Percentiles rank a stretch among this genome's conserved stretches.
Evolutionary conservation across 1,140 invertebrate genomes (phyloP).

Genomic region (Lepidurus couesii): DNA sequence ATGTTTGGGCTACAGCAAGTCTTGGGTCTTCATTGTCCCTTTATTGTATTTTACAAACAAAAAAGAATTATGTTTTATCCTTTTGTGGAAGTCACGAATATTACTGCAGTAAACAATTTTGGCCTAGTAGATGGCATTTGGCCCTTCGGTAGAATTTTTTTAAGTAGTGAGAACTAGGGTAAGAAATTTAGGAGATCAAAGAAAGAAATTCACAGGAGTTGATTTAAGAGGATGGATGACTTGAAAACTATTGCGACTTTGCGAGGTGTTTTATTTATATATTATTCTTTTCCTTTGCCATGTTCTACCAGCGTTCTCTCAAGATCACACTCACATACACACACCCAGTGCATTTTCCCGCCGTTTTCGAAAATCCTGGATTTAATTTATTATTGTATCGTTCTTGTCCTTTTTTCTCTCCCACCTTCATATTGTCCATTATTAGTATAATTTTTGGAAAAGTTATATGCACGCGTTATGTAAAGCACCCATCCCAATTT

Average conservation of each 20-base stretch:
- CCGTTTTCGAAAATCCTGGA: not conserved
- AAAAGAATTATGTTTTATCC: not conserved
- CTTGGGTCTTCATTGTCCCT: not conserved
- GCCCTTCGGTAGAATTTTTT: not conserved
- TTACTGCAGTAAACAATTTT: not conserved
- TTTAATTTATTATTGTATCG: slow-evolving; percentile 11
- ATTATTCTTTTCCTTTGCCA: not conserved
- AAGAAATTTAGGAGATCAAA: not conserved
- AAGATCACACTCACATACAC: not conserved
- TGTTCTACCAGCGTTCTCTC: not conserved
- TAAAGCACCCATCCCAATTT: not conserved
- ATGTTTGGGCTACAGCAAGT: not conserved
- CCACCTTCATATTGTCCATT: not conserved
- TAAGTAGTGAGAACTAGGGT: not conserved
- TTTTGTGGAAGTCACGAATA: not conserved
- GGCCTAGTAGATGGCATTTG: not conserved
- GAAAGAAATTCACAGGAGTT: not conserved
- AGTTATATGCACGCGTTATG: not conserved
- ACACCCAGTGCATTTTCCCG: not conserved
- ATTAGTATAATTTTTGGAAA: not conserved
- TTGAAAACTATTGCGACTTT: not conserved
- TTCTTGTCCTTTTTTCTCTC: not conserved
- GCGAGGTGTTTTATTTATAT: not conserved
- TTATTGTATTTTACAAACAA: not conserved
- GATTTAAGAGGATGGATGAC: no score